phyloP scores from a whole-genome alignment of 2,113 vertebrate species.

The Callorhinus ursinus region DNA sequence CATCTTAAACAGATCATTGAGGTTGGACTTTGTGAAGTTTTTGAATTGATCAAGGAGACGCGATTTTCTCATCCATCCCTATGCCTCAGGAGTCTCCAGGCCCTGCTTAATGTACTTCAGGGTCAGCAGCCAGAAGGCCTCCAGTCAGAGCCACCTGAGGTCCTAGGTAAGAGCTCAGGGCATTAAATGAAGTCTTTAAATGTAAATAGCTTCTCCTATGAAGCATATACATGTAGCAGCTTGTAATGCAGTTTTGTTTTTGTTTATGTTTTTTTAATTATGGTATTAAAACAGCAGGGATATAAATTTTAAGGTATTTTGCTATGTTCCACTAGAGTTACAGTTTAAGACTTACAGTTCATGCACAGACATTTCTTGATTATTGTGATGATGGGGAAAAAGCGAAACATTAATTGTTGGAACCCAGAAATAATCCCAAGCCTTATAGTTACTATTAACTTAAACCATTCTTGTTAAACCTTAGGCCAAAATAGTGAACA shows the following conservation, averaged over 20 bases:
- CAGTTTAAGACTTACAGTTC: not conserved
- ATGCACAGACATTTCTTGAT: not conserved
- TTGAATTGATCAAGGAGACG: constrained; percentile 98
- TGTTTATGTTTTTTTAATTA: not conserved
- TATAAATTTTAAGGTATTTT: constrained; percentile 14
- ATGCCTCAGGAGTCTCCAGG: constrained; percentile 97
- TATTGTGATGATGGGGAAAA: not conserved
- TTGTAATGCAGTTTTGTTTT: not conserved
- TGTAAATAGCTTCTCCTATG: not conserved
- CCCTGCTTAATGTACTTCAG: constrained; percentile 97
- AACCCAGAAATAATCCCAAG: not conserved
- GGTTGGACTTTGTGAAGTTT: constrained; percentile 98
- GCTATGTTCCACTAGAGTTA: not conserved
- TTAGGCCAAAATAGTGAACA: not conserved
- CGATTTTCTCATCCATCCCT: constrained; percentile 97
- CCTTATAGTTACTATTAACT: not conserved
- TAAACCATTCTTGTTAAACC: not conserved
- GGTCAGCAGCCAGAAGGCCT: constrained; percentile 98
- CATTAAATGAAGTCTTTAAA: not conserved
- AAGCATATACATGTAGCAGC: not conserved
- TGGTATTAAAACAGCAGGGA: not conserved
- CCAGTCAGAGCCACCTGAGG: constrained; percentile 97
- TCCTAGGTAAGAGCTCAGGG: constrained; percentile 90
- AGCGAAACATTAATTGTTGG: not conserved
- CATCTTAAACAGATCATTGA: constrained; percentile 93